Evolutionary conservation across 2,888 invertebrate genomes (phyloP), one percentile per base, ranked within the genome.

Genomic region (Philereme transversata): DNA sequence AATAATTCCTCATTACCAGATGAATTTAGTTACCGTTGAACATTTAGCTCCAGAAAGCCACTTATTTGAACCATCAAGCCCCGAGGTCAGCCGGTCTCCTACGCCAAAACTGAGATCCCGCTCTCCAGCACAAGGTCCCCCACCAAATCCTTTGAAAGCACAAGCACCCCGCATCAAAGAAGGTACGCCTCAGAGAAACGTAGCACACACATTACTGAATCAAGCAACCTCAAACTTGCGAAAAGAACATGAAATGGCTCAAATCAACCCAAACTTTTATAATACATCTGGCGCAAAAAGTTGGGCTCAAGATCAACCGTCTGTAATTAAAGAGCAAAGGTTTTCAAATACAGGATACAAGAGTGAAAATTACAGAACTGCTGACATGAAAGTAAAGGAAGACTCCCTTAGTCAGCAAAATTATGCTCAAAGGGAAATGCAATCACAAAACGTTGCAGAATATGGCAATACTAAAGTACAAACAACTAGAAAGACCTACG

Each of bases 1-100:
- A 8, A 92, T 94, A 52, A 94, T 97, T 70, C 97, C 97, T 6
- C 94, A 94, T 73, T 97, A 97, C 79, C 97, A 97, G 85, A 95
- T 95, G 83, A 95, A 96, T 82, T 90, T 97, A 70, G 94, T 96
- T 40, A 93, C 95, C n/a, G 95, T 95, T 47, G 94, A 95, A 76
- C 94, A 94, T 76, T 76, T 86, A 56, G 94, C 96, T 5, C 88
- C 94, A 3, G 93, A 93, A 74, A 90, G 92, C 46, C 93, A 94
- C 68, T 77, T 94, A 55, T 94, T 94, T 69, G 94, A 95, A 70
- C 95, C 94, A 33, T 91, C 90, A 48, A 93, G 93, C 75, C 93
- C 94, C 9, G 93, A 92, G 71, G 79, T 83, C 56, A 95, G 95
- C 55, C 92, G 95, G 60, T 95, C 95, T 4, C 95, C 95, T 5